Evolutionary conservation across 1,140 invertebrate genomes (phyloP).

Genomic region (Ceratoteleas bidentatus): DNA sequence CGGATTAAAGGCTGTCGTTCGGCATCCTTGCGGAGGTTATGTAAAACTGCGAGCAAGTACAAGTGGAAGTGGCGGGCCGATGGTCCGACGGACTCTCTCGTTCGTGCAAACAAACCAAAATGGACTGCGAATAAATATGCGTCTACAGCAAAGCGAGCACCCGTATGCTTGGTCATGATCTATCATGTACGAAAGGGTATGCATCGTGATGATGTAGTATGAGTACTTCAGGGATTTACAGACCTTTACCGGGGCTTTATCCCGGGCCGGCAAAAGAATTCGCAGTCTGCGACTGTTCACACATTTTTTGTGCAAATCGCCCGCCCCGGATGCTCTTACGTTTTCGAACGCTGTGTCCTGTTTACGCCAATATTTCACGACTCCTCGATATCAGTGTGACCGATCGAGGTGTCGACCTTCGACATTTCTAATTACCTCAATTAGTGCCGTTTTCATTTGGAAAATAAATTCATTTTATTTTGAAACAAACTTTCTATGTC

Average conservation of each 20-base stretch:
- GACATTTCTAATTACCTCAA: too few species aligned
- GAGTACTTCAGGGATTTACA: slow-evolving; percentile 78
- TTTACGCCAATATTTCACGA: not conserved
- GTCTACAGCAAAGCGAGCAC: too few species aligned
- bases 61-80: slow-evolving; percentile 70
- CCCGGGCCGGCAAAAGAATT: slow-evolving; percentile 74
- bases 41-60: slow-evolving; percentile 71
- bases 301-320: slow-evolving; percentile 61
- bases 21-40: slow-evolving; percentile 70
- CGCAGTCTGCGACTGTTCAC: slow-evolving; percentile 75
- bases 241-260: slow-evolving; percentile 77
- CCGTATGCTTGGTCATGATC: slow-evolving; percentile 82
- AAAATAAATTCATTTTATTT: too few species aligned
- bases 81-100: slow-evolving; percentile 76
- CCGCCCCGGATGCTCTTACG: slow-evolving; percentile 14
- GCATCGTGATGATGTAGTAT: slow-evolving; percentile 65
- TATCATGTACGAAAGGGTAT: slow-evolving; percentile 73
- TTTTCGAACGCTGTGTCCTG: slow-evolving; percentile 8
- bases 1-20: slow-evolving; percentile 46
- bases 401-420: too few species aligned
- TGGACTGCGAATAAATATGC: slow-evolving; percentile 82
- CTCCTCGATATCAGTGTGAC: too few species aligned
- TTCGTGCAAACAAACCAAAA: slow-evolving; percentile 81
- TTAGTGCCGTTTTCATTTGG: too few species aligned
- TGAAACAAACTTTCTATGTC: too few species aligned